A percentile compares a stretch with the other conserved stretches of the same genome.
Evolutionary conservation across 1,140 invertebrate genomes (phyloP).

Genomic region (Choristoneura fumiferana): DNA sequence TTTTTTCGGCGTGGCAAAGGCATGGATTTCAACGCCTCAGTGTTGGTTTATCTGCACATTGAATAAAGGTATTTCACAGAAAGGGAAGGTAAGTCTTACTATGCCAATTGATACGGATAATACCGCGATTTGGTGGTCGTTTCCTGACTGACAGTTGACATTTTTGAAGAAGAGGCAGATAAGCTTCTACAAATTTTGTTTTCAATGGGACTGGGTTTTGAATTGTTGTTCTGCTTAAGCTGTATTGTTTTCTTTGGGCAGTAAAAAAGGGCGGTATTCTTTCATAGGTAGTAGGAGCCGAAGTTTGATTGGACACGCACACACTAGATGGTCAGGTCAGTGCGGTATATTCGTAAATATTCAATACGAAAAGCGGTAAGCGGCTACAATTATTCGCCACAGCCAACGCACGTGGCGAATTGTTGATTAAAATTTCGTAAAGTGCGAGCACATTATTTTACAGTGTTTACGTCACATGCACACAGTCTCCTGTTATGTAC

Average conservation of each 20-base stretch:
- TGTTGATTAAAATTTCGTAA: no score
- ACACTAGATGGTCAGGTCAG: no score
- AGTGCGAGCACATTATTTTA: no score
- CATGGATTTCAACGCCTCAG: constrained; percentile 72
- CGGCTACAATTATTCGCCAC: no score
- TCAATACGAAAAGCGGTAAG: no score
- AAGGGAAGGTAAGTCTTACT: constrained; percentile 57
- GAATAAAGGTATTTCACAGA: constrained; percentile 59
- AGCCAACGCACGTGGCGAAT: no score
- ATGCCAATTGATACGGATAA: constrained; percentile 51
- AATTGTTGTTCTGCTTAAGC: constrained; percentile 32
- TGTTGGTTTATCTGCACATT: constrained; percentile 64
- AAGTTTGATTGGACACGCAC: no score
- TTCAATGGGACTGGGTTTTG: constrained; percentile 37
- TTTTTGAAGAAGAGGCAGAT: constrained; percentile 38
- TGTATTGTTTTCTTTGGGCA: constrained; percentile 26
- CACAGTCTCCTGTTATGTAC: no score
- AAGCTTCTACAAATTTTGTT: constrained; percentile 50
- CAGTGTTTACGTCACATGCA: no score
- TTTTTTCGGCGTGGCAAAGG: constrained; percentile 50
- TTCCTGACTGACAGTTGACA: constrained; percentile 56
- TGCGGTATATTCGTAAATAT: no score
- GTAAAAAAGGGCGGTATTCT: no score
- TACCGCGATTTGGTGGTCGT: constrained; percentile 59
- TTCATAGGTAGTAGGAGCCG: no score